Conservation (phyloP, 2,888 invertebrate species). For the Cheilosia soror region DNA sequence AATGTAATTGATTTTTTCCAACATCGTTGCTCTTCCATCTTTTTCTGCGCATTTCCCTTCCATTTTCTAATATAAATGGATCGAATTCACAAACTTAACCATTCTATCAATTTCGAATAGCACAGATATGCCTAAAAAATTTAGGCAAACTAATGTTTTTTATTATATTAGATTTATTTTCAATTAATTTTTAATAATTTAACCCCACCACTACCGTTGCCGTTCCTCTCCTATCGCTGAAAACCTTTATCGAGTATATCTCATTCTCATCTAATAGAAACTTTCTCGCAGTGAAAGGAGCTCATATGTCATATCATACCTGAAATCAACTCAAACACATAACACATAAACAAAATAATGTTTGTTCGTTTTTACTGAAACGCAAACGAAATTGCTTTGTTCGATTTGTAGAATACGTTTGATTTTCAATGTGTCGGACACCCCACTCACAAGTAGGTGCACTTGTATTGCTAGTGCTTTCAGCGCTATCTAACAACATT, state of each 20-base stretch:
- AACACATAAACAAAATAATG: conserved; percentile 30
- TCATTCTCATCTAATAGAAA: conserved; percentile 1
- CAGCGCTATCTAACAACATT: too few relatives aligned
- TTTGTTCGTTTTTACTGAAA: conserved; percentile 15
- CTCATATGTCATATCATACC: not conserved
- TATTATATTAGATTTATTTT: not conserved
- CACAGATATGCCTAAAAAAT: conserved; percentile 10
- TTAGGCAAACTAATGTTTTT: not conserved
- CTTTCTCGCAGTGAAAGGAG: conserved; percentile 45
- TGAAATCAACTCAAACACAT: not conserved
- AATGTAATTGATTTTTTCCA: conserved; percentile 67
- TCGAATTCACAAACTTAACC: not conserved
- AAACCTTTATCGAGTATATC: conserved; percentile 31
- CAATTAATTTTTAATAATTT: too few relatives aligned
- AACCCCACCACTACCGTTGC: too few relatives aligned
- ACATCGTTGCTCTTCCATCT: conserved; percentile 32
- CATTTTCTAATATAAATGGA: conserved; percentile 14
- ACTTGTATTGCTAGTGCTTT: too few relatives aligned
- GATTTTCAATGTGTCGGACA: not conserved
- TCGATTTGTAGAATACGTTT: not conserved
- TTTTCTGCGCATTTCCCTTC: not conserved
- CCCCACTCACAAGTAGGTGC: too few relatives aligned
- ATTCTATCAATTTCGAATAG: not conserved
- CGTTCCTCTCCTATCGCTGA: not conserved
- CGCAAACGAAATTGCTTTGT: not conserved